phyloP scores from a whole-genome alignment of 1,140 invertebrate genomes.

The Kradibia gibbosae region DNA sequence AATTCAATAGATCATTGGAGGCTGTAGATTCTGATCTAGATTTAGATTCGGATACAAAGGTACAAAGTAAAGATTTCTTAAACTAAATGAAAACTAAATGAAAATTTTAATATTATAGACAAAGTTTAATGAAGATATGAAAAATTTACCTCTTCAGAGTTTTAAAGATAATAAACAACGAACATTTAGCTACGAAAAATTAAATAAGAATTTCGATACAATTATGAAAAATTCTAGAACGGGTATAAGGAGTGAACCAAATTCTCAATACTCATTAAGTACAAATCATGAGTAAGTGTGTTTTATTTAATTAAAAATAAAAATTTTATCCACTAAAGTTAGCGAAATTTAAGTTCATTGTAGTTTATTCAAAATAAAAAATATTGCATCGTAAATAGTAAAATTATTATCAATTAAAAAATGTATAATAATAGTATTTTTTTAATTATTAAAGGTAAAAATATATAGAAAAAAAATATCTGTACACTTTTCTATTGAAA shows the following conservation, averaged over 20 bases:
- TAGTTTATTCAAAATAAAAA: too few species aligned
- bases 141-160: neutral
- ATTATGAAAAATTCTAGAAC: neutral
- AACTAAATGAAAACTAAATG: neutral
- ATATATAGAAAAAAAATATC: too few species aligned
- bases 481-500: too few species aligned
- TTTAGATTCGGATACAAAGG: neutral
- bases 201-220: constrained; percentile 16
- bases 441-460: too few species aligned
- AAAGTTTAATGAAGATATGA: neutral
- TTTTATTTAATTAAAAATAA: neutral
- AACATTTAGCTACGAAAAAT: constrained; percentile 38
- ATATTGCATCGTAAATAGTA: too few species aligned
- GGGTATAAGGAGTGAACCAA: neutral
- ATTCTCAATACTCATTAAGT: constrained; percentile 17
- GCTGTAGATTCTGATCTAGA: too few species aligned
- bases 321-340: neutral
- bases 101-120: constrained; percentile 15
- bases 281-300: constrained; percentile 27
- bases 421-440: too few species aligned
- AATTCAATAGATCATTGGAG: neutral
- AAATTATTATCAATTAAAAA: too few species aligned
- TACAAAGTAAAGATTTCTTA: neutral
- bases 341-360: too few species aligned
- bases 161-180: constrained; percentile 30